phyloP scores from a whole-genome alignment of 1,140 invertebrate genomes.

The Microplitis demolitor region DNA sequence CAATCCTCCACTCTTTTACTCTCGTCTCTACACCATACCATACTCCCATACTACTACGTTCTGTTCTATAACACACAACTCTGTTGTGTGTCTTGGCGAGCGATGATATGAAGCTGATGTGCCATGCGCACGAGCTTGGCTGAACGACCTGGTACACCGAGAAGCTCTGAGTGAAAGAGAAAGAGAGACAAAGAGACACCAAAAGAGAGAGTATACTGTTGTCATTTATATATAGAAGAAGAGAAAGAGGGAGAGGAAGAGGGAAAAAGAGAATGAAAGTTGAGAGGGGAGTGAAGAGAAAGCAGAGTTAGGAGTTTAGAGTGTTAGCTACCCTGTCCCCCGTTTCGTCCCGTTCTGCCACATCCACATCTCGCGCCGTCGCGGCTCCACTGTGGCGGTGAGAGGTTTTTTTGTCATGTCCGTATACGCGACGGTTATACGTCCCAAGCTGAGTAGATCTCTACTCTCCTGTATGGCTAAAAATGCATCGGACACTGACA shows the following conservation, averaged over 20 bases:
- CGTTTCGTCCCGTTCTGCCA: not conserved
- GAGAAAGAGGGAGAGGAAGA: not conserved
- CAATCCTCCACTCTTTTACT: not conserved
- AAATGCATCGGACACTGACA: slow-evolving; percentile 4
- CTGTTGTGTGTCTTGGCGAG: no score
- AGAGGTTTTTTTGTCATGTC: slow-evolving; percentile 20
- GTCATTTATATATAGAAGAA: not conserved
- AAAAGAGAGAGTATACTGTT: no score
- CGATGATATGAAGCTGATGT: no score
- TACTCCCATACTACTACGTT: not conserved
- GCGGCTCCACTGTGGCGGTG: slow-evolving; percentile 32
- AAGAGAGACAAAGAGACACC: not conserved
- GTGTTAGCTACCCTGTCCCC: not conserved
- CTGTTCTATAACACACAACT: not conserved
- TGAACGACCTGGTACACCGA: no score
- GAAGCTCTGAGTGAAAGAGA: no score
- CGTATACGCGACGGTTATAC: not conserved
- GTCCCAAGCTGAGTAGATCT: not conserved
- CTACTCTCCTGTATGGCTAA: not conserved
- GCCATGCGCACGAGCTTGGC: no score
- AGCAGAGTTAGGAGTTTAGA: not conserved
- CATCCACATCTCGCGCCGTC: slow-evolving; percentile 23
- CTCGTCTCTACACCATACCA: not conserved
- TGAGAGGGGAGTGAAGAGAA: not conserved
- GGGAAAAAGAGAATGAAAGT: slow-evolving; percentile 14